Conservation (phyloP, 2,113 vertebrate species). For the Acrocephalus arundinaceus region DNA sequence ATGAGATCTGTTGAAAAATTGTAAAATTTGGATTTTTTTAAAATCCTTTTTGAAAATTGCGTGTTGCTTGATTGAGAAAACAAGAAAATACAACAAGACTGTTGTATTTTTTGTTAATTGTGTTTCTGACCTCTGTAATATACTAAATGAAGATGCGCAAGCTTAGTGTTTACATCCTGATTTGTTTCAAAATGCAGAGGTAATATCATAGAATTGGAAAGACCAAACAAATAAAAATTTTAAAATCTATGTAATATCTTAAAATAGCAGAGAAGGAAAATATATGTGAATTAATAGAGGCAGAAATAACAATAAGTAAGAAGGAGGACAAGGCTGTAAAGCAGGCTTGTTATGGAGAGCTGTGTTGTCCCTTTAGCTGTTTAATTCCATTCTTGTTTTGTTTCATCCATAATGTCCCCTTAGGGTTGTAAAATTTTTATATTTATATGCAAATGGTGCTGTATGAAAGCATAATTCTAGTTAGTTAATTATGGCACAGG, state of each 20-base stretch:
- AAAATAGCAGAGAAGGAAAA: neutral
- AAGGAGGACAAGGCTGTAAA: neutral
- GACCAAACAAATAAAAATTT: neutral
- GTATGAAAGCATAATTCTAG: slow-evolving; percentile 18
- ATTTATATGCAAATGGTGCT: slow-evolving; percentile 53
- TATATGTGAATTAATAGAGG: neutral
- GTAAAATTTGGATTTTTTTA: neutral
- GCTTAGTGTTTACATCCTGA: neutral
- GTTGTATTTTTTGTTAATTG: neutral
- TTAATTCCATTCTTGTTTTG: slow-evolving; percentile 33
- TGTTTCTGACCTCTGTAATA: neutral
- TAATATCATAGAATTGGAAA: neutral
- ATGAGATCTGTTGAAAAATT: neutral
- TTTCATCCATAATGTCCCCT: neutral
- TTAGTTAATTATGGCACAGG: slow-evolving; percentile 36
- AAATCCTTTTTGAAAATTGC: neutral
- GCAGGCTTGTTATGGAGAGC: neutral
- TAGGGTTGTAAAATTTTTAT: slow-evolving; percentile 23
- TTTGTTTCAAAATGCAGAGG: neutral
- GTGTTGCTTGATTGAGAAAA: neutral
- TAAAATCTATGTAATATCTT: neutral
- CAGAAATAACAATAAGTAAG: neutral
- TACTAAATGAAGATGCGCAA: neutral
- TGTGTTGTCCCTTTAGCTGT: neutral
- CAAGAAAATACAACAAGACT: neutral